phyloP scores from a whole-genome alignment of 2,888 invertebrate species.

The Orthosia gracilis region DNA sequence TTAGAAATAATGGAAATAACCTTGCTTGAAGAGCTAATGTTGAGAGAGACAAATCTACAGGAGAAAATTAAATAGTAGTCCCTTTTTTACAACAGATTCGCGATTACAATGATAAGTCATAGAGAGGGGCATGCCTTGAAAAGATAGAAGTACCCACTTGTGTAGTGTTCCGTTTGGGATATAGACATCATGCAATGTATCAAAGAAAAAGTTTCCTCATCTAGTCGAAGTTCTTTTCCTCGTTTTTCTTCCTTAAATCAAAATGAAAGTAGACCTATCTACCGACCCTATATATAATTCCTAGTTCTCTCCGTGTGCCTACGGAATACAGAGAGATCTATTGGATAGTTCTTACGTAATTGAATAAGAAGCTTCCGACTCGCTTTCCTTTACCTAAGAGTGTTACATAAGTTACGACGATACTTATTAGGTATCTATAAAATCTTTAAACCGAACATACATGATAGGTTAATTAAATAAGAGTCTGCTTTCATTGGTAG shows the following conservation, averaged over 20 bases:
- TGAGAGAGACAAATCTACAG: too few relatives aligned
- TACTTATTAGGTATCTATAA: constrained; percentile 20
- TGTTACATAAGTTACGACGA: constrained; percentile 46
- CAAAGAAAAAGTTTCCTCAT: neutral
- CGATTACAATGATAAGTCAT: too few relatives aligned
- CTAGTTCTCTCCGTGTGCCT: constrained; percentile 25
- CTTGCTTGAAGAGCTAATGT: too few relatives aligned
- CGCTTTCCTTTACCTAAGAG: constrained; percentile 22
- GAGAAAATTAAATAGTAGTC: too few relatives aligned
- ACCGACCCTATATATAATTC: constrained; percentile 50
- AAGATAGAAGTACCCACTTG: neutral
- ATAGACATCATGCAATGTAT: neutral
- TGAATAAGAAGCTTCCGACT: constrained; percentile 50
- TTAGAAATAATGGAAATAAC: too few relatives aligned
- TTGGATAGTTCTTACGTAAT: constrained; percentile 53
- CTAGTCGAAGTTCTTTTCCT: neutral
- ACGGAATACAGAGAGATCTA: constrained; percentile 43
- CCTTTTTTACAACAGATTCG: too few relatives aligned
- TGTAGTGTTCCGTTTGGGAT: neutral
- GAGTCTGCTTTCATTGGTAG: neutral
- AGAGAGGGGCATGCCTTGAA: neutral
- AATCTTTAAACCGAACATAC: constrained; percentile 18
- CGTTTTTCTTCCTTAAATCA: constrained; percentile 17
- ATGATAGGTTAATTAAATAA: constrained; percentile 6
- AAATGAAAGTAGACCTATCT: constrained; percentile 23